Evolutionary conservation across 2,797 vertebrate genomes (phyloP).

Genomic region (Melanotaenia boesemani): DNA sequence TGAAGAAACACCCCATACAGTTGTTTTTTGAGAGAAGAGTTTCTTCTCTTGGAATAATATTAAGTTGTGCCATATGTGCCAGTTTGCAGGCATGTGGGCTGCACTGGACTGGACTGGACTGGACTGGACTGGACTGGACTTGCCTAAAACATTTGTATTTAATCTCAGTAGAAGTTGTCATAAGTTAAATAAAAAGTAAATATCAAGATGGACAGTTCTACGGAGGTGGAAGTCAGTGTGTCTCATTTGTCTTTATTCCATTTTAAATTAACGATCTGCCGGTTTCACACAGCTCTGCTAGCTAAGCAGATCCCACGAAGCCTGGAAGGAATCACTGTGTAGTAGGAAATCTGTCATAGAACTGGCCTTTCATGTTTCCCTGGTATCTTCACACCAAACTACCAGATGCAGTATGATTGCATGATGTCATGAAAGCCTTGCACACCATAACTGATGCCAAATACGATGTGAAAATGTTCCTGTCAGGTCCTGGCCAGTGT

Average conservation of each 20-base stretch:
- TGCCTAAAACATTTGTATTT: too few relatives aligned
- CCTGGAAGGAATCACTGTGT: slow-evolving; percentile 5
- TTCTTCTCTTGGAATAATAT: too few relatives aligned
- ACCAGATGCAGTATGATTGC: slow-evolving; percentile 44
- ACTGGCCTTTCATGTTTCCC: too few relatives aligned
- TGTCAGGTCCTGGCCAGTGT: slow-evolving; percentile 9
- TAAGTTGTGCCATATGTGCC: slow-evolving; percentile 19
- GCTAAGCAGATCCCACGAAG: slow-evolving; percentile 30
- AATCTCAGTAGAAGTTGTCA: slow-evolving; percentile 24
- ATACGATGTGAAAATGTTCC: slow-evolving; percentile 28
- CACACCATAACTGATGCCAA: slow-evolving; percentile 32
- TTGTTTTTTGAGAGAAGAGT: too few relatives aligned
- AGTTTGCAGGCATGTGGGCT: slow-evolving; percentile 31
- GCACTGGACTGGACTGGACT: slow-evolving; percentile 12
- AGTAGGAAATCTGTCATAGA: slow-evolving; percentile 31
- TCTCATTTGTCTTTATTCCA: slow-evolving; percentile 31
- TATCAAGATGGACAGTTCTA: slow-evolving; percentile 23
- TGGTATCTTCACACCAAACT: slow-evolving; percentile 1
- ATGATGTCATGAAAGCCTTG: slow-evolving; percentile 30
- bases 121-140: too few relatives aligned
- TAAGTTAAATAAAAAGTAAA: slow-evolving; percentile 27
- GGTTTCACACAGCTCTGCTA: slow-evolving; percentile 16
- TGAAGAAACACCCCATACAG: too few relatives aligned
- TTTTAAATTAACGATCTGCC: slow-evolving; percentile 37
- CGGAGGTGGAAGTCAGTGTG: slow-evolving; percentile 35